Evolutionary conservation across 2,888 invertebrate species (phyloP).

Genomic region (Sussaba pulchella): DNA sequence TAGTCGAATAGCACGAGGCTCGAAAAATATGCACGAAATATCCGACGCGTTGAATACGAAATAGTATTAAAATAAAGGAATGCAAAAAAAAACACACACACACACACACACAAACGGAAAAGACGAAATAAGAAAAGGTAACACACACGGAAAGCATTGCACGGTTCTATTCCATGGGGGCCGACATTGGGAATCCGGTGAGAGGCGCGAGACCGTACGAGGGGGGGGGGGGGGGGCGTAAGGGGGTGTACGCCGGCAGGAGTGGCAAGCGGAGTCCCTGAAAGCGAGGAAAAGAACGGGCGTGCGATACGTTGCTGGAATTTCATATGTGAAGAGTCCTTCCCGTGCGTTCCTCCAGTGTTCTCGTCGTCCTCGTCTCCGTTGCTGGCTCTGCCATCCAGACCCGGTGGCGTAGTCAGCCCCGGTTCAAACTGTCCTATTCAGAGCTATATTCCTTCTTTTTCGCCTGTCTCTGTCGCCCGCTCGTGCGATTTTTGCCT

Average conservation of each 20-base stretch:
- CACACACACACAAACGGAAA: no score
- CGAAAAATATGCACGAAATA: constrained; percentile 59
- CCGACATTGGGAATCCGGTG: constrained; percentile 63
- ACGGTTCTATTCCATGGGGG: constrained; percentile 62
- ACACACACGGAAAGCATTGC: constrained; percentile 60
- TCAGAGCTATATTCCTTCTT: constrained; percentile 44
- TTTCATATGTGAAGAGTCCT: constrained; percentile 70
- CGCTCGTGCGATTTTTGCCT: constrained; percentile 64
- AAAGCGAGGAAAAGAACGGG: constrained; percentile 72
- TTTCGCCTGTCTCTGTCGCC: constrained; percentile 45
- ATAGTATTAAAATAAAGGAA: constrained; percentile 66
- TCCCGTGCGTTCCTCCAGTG: constrained; percentile 12
- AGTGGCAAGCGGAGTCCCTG: constrained; percentile 55
- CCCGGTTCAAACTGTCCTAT: constrained; percentile 35
- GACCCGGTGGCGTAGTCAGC: constrained; percentile 41
- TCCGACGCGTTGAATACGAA: constrained; percentile 64
- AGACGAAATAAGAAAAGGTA: constrained; percentile 62
- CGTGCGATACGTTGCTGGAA: constrained; percentile 74
- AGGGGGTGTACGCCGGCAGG: constrained; percentile 34
- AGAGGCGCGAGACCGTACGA: constrained; percentile 56
- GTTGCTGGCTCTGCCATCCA: constrained; percentile 50
- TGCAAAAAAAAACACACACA: constrained; percentile 53
- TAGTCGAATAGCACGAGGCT: constrained; percentile 53
- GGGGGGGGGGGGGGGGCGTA: not conserved
- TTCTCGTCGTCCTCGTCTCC: constrained; percentile 51